These are phyloP conservation scores for Leuciscus waleckii DNA, from an alignment of 2,797 vertebrate genomes.

Conservation along the genomic window DNA sequence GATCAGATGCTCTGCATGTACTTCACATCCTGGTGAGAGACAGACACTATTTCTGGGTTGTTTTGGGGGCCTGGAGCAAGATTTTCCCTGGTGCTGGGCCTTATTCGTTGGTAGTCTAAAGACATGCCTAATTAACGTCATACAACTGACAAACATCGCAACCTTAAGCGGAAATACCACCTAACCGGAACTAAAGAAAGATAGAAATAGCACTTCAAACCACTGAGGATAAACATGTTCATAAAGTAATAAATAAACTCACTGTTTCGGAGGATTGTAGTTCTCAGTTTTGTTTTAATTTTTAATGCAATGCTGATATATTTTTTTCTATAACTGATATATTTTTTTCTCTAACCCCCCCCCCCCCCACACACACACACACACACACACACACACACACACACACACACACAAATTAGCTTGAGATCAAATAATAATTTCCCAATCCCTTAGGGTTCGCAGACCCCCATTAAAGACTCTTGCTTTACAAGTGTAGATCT, in stretches of 20 bases:
- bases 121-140: slow-evolving; percentile 53
- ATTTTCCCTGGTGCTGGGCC: slow-evolving; percentile 34
- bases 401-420: not conserved
- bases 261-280: not conserved
- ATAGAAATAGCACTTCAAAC: not conserved
- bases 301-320: not conserved
- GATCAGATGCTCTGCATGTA: slow-evolving; percentile 43
- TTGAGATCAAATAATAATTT: slow-evolving; percentile 14
- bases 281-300: not conserved
- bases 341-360: too few relatives aligned
- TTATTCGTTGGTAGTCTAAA: slow-evolving; percentile 44
- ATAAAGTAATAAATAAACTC: slow-evolving; percentile 6
- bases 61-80: slow-evolving; percentile 37
- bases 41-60: slow-evolving; percentile 48
- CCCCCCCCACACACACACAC: too few relatives aligned
- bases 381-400: too few relatives aligned
- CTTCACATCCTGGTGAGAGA: slow-evolving; percentile 40
- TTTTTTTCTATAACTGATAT: too few relatives aligned
- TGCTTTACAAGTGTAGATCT: not conserved
- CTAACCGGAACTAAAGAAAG: slow-evolving; percentile 25
- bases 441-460: not conserved
- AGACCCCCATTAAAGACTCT: not conserved
- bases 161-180: slow-evolving; percentile 26
- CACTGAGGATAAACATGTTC: slow-evolving; percentile 7
- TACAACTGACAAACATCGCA: slow-evolving; percentile 36